Percentiles rank a stretch among this genome's conserved stretches.
Conservation (phyloP, 2,888 invertebrate species). For the Dicyrtomina minuta region DNA sequence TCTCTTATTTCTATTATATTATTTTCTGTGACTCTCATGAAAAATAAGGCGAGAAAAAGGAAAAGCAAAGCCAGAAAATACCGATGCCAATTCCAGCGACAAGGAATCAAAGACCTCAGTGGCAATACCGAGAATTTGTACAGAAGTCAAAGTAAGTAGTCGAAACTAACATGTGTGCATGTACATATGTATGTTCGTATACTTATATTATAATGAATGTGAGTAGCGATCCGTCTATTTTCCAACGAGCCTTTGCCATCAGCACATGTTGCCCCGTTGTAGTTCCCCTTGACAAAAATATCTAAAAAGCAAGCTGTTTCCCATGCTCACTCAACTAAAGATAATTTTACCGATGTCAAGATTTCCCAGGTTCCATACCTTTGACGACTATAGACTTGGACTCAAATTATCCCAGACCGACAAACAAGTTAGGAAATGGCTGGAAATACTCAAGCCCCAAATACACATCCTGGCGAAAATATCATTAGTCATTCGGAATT, state of each 20-base stretch:
- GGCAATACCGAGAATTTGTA: too few relatives aligned
- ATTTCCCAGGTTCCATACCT: background rate
- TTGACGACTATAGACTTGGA: too few relatives aligned
- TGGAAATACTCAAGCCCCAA: too few relatives aligned
- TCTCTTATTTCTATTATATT: too few relatives aligned
- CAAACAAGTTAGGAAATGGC: too few relatives aligned
- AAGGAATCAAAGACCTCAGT: too few relatives aligned
- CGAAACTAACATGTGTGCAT: background rate
- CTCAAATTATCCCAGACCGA: too few relatives aligned
- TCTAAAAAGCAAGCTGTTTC: background rate
- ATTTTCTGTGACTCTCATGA: background rate
- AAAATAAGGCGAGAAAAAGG: slow-evolving; percentile 1
- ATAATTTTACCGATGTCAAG: slow-evolving; percentile 11
- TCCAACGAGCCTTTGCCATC: slow-evolving; percentile 2
- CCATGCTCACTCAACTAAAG: slow-evolving; percentile 11
- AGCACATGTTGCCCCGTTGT: slow-evolving; percentile 6
- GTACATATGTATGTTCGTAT: too few relatives aligned
- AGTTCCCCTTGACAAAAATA: background rate
- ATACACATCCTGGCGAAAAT: too few relatives aligned
- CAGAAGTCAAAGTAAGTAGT: background rate
- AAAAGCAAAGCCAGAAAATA: background rate
- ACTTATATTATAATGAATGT: too few relatives aligned
- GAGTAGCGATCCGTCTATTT: background rate
- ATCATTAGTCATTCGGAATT: too few relatives aligned
- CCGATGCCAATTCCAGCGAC: background rate